These are phyloP conservation scores for Rhorus exstirpatorius DNA, from an alignment of 2,888 invertebrate species.

Conservation along the genomic window DNA sequence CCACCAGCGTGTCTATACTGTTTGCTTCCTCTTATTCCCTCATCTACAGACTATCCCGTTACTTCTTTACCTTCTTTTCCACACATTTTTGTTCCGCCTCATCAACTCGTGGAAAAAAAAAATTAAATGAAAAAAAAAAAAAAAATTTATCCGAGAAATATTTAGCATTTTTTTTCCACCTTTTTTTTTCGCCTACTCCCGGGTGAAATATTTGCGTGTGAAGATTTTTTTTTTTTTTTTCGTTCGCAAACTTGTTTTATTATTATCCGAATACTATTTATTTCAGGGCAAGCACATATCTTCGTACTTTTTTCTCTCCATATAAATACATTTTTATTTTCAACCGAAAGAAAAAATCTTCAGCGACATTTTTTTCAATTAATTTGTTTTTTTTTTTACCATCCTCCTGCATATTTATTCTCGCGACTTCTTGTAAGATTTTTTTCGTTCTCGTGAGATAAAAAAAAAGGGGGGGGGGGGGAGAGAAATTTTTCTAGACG, in stretches of 20 bases:
- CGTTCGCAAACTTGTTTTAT: no score
- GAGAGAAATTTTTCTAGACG: constrained; percentile 14
- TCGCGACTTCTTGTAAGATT: no score
- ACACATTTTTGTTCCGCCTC: constrained; percentile 37
- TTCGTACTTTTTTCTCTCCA: no score
- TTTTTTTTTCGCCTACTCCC: no score
- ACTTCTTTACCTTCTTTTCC: constrained; percentile 42
- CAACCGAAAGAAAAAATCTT: no score
- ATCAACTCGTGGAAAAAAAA: constrained; percentile 39
- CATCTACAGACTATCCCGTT: constrained; percentile 26
- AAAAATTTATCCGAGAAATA: constrained; percentile 1
- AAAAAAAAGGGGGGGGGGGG: not conserved
- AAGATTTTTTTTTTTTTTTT: not conserved
- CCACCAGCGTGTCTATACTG: constrained; percentile 51
- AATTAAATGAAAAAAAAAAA: constrained; percentile 15
- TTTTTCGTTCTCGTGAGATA: not conserved
- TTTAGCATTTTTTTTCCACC: not conserved
- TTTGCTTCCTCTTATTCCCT: constrained; percentile 38
- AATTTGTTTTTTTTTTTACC: no score
- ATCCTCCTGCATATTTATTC: no score
- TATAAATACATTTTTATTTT: no score
- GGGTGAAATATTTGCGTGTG: no score
- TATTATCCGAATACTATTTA: no score
- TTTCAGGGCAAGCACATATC: no score
- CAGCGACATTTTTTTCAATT: no score